Evolutionary conservation across 2,888 invertebrate genomes (phyloP), one percentile per base, ranked within the genome.

Genomic region (Drosophila borealis): DNA sequence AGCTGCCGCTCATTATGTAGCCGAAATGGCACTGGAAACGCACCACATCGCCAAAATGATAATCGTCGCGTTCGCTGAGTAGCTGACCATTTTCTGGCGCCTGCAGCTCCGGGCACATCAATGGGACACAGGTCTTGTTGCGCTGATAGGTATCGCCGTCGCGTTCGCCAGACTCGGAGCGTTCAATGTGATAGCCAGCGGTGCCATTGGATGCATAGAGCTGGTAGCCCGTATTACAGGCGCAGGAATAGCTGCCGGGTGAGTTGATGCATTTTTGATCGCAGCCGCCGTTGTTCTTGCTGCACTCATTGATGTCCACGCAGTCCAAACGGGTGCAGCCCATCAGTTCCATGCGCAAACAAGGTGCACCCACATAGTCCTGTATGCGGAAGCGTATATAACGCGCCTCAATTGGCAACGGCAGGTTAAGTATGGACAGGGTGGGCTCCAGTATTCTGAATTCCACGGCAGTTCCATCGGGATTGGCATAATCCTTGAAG

Each of bases 1-100:
- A 95, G 53, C 96, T 96, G 54, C 98, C 98, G 66, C 96, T 95
- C 95, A 98, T 96, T 0, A 98, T 96, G 90, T 97, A 98, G 17
- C 99, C 99, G 92, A 98, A 98, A 88, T 98, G 95, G 90, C 99
- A 99, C 89, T 97, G 97, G 94, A 98, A 98, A 75, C 95, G 95
- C 0, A 98, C 95, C 44, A 96, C 94, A 91, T 98, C 98, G 0
- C 97, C 97, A 89, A 97, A 98, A 91, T 98, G 97, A 91, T 96
- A 97, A 88, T 95, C 94, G 60, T 94, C 94, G 88, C 96, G 96
- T 0, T 97, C 97, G 0, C 97, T 95, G 9, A 98, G 91, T 33
- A 98, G 93, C 81, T 96, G 94, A 62, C 98, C 98, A 91, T 98
- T 97, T 91, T 97, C 97, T 0, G 98, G 98, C 3, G 96, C 93